phyloP scores from a whole-genome alignment of 1,140 invertebrate genomes.

The Aphis gossypii region DNA sequence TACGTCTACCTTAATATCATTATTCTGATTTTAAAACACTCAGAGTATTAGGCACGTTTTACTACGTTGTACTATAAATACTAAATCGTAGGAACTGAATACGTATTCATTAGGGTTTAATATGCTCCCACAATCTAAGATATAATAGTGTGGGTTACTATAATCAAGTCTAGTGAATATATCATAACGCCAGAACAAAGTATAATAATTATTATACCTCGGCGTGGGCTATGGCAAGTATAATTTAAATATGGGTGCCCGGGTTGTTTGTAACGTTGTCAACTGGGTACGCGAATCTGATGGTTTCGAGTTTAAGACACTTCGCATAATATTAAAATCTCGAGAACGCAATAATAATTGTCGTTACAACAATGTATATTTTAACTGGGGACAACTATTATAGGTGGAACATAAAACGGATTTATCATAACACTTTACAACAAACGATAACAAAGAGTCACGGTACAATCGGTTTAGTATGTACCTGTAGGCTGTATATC shows the following conservation, averaged over 20 bases:
- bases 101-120: background rate
- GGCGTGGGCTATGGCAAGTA: background rate
- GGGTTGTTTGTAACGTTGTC: background rate
- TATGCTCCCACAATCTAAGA: background rate
- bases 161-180: background rate
- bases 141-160: background rate
- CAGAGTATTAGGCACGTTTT: background rate
- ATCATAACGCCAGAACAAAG: background rate
- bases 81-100: background rate
- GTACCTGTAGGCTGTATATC: background rate
- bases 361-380: background rate
- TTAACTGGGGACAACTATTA: background rate
- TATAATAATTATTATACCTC: background rate
- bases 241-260: background rate
- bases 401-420: background rate
- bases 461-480: background rate
- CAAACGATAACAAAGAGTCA: background rate
- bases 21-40: background rate
- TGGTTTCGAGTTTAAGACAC: background rate
- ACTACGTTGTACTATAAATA: background rate
- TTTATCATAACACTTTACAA: background rate
- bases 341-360: background rate
- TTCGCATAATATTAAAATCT: background rate
- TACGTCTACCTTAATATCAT: background rate
- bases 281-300: background rate